These are phyloP conservation scores for Maconellicoccus hirsutus DNA, from an alignment of 1,140 invertebrate species.

Conservation along the genomic window DNA sequence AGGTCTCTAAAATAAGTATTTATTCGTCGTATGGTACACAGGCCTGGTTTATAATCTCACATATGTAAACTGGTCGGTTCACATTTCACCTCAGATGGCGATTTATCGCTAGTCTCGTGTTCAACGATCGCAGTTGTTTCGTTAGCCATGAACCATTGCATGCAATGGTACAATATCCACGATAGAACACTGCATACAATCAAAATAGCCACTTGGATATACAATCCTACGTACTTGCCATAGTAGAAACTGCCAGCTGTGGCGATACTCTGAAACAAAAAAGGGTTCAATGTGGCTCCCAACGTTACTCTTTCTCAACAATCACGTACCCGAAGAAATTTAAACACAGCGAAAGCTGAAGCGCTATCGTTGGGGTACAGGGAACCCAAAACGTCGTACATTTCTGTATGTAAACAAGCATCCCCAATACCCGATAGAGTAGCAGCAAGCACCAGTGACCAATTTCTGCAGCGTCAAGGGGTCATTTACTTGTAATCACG, in stretches of 20 bases:
- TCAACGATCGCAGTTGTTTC: no score
- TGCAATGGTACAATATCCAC: background rate
- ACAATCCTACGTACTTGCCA: background rate
- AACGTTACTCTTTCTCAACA: no score
- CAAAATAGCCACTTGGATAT: background rate
- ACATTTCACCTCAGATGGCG: no score
- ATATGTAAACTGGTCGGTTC: no score
- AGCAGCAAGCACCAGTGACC: background rate
- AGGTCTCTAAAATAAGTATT: no score
- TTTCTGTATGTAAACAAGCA: conserved; percentile 2
- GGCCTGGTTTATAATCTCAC: no score
- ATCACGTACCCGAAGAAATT: conserved; percentile 4
- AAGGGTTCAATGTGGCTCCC: no score
- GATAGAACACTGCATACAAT: background rate
- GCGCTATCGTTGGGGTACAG: conserved; percentile 21
- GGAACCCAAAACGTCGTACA: background rate
- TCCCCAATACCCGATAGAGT: background rate
- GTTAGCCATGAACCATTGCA: no score
- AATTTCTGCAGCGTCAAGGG: background rate
- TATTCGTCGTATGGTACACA: no score
- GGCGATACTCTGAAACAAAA: background rate
- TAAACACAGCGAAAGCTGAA: conserved; percentile 6
- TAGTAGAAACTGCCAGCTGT: background rate
- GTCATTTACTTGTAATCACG: no score
- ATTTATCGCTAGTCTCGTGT: no score